phyloP scores from a whole-genome alignment of 2,797 vertebrate species.

The Hoplostethus mediterraneus region DNA sequence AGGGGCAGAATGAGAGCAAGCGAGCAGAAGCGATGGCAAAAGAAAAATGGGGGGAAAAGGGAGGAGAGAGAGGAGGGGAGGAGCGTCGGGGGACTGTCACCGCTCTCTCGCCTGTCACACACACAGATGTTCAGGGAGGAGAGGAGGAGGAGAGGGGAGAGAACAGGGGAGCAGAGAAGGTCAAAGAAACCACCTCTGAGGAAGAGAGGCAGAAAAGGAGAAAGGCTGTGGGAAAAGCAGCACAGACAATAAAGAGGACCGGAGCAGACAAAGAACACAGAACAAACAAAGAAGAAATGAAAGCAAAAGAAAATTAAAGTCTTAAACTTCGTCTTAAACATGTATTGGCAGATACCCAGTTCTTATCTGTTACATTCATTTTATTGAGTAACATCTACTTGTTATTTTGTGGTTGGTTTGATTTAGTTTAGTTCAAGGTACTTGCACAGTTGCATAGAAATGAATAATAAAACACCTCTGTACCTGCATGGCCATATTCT shows the following conservation, averaged over 20 bases:
- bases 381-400: too few species aligned
- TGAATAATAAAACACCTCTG: neutral
- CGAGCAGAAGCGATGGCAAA: conserved; percentile 30
- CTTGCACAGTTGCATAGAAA: too few species aligned
- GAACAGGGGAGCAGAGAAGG: conserved; percentile 65
- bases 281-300: conserved; percentile 5
- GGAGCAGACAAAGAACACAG: conserved; percentile 41
- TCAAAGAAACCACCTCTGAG: conserved; percentile 63
- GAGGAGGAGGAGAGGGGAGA: conserved; percentile 57
- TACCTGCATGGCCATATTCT: neutral
- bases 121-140: conserved; percentile 83
- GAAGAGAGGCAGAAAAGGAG: conserved; percentile 37
- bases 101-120: conserved; percentile 76
- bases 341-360: too few species aligned
- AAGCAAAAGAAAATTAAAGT: neutral
- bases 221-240: neutral
- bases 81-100: conserved; percentile 66
- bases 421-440: too few species aligned
- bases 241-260: conserved; percentile 29
- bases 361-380: too few species aligned
- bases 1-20: conserved; percentile 23
- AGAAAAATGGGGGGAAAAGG: conserved; percentile 1
- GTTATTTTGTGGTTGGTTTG: too few species aligned
- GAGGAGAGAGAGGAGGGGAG: conserved; percentile 44
- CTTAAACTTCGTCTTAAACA: too few species aligned